Base-by-base conservation (phyloP, 2,888 invertebrate genomes). In the Thumatha senex region DNA sequence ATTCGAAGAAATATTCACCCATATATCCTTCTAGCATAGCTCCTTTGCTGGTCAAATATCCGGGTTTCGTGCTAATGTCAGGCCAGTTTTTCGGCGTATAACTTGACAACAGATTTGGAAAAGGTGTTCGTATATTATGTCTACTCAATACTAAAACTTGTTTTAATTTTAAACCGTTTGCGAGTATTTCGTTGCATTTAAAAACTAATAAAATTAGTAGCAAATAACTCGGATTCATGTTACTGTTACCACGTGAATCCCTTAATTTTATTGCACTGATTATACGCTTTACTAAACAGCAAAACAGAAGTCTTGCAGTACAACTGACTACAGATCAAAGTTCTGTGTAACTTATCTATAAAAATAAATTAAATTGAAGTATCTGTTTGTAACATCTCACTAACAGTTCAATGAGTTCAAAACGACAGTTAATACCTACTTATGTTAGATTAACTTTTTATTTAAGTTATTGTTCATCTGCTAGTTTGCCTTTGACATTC, bases 91-190 rank as follows among this genome's bases (percentile, higher is more conserved):
- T 61, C 8, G 39, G 3, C 12, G 66, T 40, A 46, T 12, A 61
- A 46, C 34, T 52, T 0, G 11, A 7, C 7, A 54, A 11, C 1
- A 30, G 1, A 10, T 18, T 1, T 7, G 40, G 38, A 10, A 66
- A 15, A 7, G 55, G 31, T 15, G 42, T 24, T n/a, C 66, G 51
- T 10, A 66, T 46, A 34, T 61, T 61, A 44, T 66, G 66, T 1
- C 66, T 55, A 15, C 66, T 31, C 0, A 66, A 34, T 48, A 65
- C 63, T 1, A 65, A 42, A 0, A 66, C 56, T 47, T 66, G 66
- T 42, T 63, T 65, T 13, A 66, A 36, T 49, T 44, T 42, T 30
- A 63, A 31, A 11, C 14, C 44, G 0, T 44, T 43, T 9, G 9
- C 12, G 0, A 46, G 14, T 1, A 40, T 33, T 8, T 38, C 48